Evolutionary conservation across 2,888 invertebrate genomes (phyloP).

Genomic region (Ethmia dodecea): DNA sequence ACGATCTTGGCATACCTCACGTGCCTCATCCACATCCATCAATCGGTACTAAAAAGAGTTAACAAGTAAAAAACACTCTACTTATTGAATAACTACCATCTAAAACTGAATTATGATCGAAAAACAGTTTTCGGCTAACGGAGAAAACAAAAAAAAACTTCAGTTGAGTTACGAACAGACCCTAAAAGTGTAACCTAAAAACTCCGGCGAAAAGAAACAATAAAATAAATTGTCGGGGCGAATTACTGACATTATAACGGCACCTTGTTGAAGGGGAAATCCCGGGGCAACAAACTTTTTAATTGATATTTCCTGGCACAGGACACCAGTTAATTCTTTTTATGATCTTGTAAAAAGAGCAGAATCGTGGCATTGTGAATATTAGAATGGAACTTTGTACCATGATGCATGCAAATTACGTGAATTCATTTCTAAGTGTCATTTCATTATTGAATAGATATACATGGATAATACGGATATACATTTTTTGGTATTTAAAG

Average conservation of each 20-base stretch:
- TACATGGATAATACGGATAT: too few species aligned
- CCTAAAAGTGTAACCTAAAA: conserved; percentile 4
- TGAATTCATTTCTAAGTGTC: neutral
- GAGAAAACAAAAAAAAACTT: conserved; percentile 2
- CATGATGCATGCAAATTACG: neutral
- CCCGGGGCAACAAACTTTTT: conserved; percentile 6
- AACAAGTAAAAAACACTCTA: too few species aligned
- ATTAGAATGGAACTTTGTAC: neutral
- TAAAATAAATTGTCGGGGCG: conserved; percentile 10
- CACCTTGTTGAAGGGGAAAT: neutral
- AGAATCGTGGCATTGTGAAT: too few species aligned
- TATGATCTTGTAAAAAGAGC: too few species aligned
- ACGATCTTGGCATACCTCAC: neutral
- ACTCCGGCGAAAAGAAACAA: conserved; percentile 5
- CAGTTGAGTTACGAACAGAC: too few species aligned
- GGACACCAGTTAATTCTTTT: conserved; percentile 2
- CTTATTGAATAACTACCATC: too few species aligned
- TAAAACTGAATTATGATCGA: too few species aligned
- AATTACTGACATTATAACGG: conserved; percentile 8
- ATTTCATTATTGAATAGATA: too few species aligned
- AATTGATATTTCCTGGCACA: conserved; percentile 13
- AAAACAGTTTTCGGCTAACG: neutral
- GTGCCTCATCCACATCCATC: neutral
- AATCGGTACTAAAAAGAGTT: neutral
- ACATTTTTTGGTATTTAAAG: neutral